Evolutionary conservation across 2,888 invertebrate species (phyloP), one percentile per base, ranked within the genome.

Genomic region (Pammene aurita): DNA sequence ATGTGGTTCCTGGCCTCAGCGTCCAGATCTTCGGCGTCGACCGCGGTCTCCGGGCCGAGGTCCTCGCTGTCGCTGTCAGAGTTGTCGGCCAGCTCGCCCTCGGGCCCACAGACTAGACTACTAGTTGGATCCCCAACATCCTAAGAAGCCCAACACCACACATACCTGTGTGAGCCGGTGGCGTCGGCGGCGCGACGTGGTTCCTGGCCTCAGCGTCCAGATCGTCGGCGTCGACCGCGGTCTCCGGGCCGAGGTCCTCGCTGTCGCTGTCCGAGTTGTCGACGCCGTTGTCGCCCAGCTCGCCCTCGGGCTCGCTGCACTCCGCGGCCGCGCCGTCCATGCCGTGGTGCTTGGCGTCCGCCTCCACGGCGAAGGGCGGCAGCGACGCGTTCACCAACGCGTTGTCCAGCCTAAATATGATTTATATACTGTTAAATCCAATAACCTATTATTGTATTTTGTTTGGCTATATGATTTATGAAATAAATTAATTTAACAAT

Each of bases 31-130:
- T 94, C 94, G 74, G 95, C 93, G 84, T 96, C 96, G 10, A 96
- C 96, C 73, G 96, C 95, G 0, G 96, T 96, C 89, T 96, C 96
- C 0, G 96, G 96, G 4, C 96, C 96, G 74, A 96, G 93, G 84
- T 96, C 95, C 72, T 94, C 94, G 76, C 94, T 94, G 76, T 94
- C 94, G 75, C 94, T 94, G 78, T 93, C 89, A 5, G 90, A 90
- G 75, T 86, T 81, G 73, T 91, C 90, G 26, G 72, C 77, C 16
- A 75, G 75, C 35, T 78, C 80, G 11, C 77, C 82, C 66, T 76
- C 85, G 60, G 77, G 75, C 67, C 77, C 85, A 71, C 83, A n/a
- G n/a, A n/a, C n/a, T n/a, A n/a, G n/a, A n/a, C n/a, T n/a, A n/a
- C n/a, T n/a, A n/a, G n/a, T n/a, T n/a, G n/a, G n/a, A n/a, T n/a